Conservation (phyloP, 2,113 vertebrate species). For the Castor canadensis region DNA sequence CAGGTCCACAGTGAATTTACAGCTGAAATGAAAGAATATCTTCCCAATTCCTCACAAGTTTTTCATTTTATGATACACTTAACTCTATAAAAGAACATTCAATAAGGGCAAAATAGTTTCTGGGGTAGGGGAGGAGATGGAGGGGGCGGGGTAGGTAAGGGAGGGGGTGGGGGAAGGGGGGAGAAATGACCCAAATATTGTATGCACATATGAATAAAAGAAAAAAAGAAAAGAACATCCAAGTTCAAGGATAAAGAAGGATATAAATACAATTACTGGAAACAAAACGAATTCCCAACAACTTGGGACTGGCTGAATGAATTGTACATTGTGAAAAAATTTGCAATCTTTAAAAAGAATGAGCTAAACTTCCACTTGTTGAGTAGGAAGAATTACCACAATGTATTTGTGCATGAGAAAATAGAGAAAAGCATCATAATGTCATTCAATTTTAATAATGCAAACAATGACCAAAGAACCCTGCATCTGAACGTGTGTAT, state of each 20-base stretch:
- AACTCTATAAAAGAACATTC: neutral
- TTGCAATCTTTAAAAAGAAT: neutral
- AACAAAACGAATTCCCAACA: neutral
- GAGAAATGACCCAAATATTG: too few species aligned
- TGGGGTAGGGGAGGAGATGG: too few species aligned
- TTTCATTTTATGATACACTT: neutral
- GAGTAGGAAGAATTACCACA: neutral
- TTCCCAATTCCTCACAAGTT: neutral
- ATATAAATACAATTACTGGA: neutral
- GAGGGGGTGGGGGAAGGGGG: too few species aligned
- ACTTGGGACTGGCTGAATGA: neutral
- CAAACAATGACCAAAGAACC: neutral
- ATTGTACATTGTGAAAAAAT: neutral
- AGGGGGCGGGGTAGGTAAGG: too few species aligned
- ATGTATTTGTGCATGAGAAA: neutral
- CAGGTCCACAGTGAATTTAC: neutral
- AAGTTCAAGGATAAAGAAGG: neutral
- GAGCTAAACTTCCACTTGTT: neutral
- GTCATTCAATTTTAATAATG: conserved; percentile 20
- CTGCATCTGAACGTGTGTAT: neutral
- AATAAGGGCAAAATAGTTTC: too few species aligned
- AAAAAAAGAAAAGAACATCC: neutral
- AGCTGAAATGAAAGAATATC: neutral
- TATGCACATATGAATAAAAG: too few species aligned
- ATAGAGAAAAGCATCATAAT: neutral